Percentiles rank a stretch among this genome's conserved stretches.
These are phyloP conservation scores for Mustelus asterias DNA, from an alignment of 2,113 vertebrate genomes.

Conservation along the genomic window DNA sequence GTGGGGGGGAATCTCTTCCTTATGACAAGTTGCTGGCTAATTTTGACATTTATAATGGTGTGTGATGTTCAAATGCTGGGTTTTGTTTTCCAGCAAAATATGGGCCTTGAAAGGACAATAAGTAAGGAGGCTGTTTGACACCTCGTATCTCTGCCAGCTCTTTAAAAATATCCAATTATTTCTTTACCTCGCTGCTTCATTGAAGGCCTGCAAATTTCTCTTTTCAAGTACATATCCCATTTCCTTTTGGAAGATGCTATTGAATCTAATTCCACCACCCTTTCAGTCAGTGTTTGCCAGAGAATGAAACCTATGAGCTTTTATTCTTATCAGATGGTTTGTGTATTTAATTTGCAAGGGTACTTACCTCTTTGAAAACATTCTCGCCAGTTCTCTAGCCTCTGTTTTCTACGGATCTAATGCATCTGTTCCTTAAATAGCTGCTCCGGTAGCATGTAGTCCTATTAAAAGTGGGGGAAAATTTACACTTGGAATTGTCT, in stretches of 20 bases:
- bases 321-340: background rate
- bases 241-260: background rate
- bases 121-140: background rate
- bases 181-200: background rate
- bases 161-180: background rate
- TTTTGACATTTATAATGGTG: background rate
- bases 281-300: background rate
- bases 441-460: background rate
- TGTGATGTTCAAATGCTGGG: background rate
- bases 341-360: background rate
- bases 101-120: background rate
- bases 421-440: background rate
- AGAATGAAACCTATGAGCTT: background rate
- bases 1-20: too few species aligned
- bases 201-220: background rate
- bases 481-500: background rate
- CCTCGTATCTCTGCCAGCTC: background rate
- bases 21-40: background rate
- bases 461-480: background rate
- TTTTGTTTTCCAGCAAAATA: background rate
- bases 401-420: background rate
- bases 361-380: background rate
- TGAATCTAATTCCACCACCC: background rate
- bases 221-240: background rate
- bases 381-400: background rate